Base-by-base conservation (phyloP, 2,888 invertebrate genomes). In the Gymnocheta viridis region DNA sequence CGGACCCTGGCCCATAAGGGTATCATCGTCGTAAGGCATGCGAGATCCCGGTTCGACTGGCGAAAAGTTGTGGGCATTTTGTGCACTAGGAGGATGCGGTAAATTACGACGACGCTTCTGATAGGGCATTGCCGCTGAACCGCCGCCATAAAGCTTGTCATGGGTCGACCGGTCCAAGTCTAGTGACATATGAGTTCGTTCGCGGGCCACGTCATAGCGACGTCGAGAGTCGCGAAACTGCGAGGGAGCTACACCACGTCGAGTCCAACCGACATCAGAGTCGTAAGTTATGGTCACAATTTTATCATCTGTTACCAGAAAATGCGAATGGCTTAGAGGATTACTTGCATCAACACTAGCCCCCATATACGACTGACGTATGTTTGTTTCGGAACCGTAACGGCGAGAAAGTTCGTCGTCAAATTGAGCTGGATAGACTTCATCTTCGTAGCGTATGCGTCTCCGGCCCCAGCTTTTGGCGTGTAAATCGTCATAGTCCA, bases 211-310 rank as follows among this genome's bases (percentile, higher is more conserved):
- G 22, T 86, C 86, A 56, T 85, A 85, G 1, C 87, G 88, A 0
- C 88, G 88, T n/a, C 89, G 88, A 0, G 90, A 86, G n/a, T 90
- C 90, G 0, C 90, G 88, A 67, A 90, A 91, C 5, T 89, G 88
- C 0, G 91, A 89, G 1, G 91, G 89, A 0, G 91, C 92, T 2
- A 91, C 91, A 9, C 91, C 91, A 41, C 91, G 91, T 12, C 92
- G 88, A 1, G 91, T 91, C 92, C 92, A 92, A 2, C 92, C 92
- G 27, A 91, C 92, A 86, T 93, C 92, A 5, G 93, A 92, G 87
- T 92, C 92, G 49, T 92, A 93, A 49, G 91, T 92, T 51, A 92
- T 92, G 76, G 92, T 92, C 27, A 92, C 91, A 58, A 92, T 91
- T 86, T 92, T 91, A 85, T 92, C 92, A 66, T 92, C 92, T 10